Evolutionary conservation across 2,888 invertebrate species (phyloP), one percentile per base, ranked within the genome.

Genomic region (Caenorhabditis wallacei): DNA sequence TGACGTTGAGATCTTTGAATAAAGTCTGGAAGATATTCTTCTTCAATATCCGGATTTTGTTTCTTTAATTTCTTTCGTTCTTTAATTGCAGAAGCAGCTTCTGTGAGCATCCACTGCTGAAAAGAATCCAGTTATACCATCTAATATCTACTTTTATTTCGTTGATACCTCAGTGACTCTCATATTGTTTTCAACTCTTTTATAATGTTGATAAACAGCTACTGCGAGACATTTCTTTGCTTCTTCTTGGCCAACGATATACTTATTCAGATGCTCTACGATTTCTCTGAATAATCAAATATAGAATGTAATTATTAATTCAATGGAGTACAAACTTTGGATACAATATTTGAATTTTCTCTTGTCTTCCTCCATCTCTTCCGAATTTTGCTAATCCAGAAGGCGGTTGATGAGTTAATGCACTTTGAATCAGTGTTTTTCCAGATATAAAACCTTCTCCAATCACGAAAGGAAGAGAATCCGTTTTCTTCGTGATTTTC

Each of bases 181-280:
- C 57, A 69, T 68, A 93, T 97, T 98, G 93, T 97, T 96, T 93
- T 96, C 96, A 92, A 99, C 96, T 91, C 98, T 94, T 94, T 98
- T 98, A 93, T 98, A 99, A 93, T 99, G 98, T 93, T 98, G 98
- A 94, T 99, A 99, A 0, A 99, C 98, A 16, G 98, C 98, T 46
- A 98, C 98, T 0, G 98, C 95, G 43, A 99, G 94, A 48, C 97
- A 97, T 93, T 97, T 98, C 93, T 99, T 99, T 0, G 98, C 98
- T 92, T 95, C 95, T 87, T 97, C 80, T 51, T 87, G 87, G 2
- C 87, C 86, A 18, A 87, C 63, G 24, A 87, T 84, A 46, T 70
- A 78, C 22, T 76, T 68, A 74, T 98, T 96, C 87, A 99, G 94
- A 93, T 96, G 98, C 92, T 97, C 96, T 94, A 95, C 97, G 84